Base-by-base conservation (phyloP, 2,797 vertebrate genomes). In the Crenichthys baileyi region DNA sequence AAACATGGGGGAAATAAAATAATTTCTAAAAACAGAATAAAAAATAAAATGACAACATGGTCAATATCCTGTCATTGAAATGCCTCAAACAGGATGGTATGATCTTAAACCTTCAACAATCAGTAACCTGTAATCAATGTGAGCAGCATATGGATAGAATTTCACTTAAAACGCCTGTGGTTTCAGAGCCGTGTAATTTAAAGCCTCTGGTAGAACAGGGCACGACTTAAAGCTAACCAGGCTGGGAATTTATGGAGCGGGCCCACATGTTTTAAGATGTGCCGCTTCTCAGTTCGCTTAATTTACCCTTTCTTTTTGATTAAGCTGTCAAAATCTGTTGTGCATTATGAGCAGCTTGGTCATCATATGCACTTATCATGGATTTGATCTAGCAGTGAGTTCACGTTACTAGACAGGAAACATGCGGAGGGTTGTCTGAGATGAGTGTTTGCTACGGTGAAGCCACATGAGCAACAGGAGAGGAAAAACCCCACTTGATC, bases 391-490 rank as follows among this genome's bases (percentile, higher is more conserved):
- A 75, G 73, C 71, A 55, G 76, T 60, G 53, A 48, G 82, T 50
- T 79, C 74, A 83, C 22, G 26, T 58, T 26, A 56, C 61, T 78
- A 74, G 77, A 73, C 77, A 80, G 67, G 68, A 79, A 82, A 70
- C 71, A 82, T 11, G 72, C 72, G 13, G 24, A 58, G 71, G 70
- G 29, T 61, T 53, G 72, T 50, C 75, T 15, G 61, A 72, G 75
- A 79, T 83, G 80, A 81, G 50, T 50, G 78, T 67, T 76, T 79
- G 72, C 82, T 53, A 79, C 13, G 78, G 90, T 92, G 90, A 94
- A 93, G 90, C 90, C 91, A 92, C 90, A 90, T 63, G 26, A 91
- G 90, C 88, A 87, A 93, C 83, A 65, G 16, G 83, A 82, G 85
- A 74, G 58, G 77, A 22, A 80, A 48, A 39, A 2, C 3, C 16